phyloP scores from a whole-genome alignment of 1,140 invertebrate genomes.

The Homalodisca vitripennis region DNA sequence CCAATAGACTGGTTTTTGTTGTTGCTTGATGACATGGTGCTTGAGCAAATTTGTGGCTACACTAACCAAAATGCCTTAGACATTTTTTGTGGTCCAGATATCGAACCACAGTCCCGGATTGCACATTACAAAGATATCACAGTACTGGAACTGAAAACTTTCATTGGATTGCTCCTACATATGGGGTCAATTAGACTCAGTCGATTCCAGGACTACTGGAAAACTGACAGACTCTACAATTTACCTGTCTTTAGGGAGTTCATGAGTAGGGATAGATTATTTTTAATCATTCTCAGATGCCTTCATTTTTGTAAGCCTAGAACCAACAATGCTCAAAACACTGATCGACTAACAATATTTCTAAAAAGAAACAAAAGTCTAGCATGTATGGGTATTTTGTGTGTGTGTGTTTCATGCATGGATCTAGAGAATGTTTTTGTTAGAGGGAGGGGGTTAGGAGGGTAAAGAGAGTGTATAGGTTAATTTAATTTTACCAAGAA shows the following conservation, averaged over 20 bases:
- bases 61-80: not conserved
- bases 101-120: not conserved
- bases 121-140: not conserved
- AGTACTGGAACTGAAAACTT: not conserved
- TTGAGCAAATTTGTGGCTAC: too few relatives aligned
- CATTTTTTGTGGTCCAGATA: not conserved
- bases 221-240: not conserved
- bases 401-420: too few relatives aligned
- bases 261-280: not conserved
- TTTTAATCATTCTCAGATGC: not conserved
- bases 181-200: not conserved
- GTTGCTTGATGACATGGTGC: too few relatives aligned
- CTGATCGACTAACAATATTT: not conserved
- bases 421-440: too few relatives aligned
- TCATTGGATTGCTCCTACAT: not conserved
- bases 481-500: too few relatives aligned
- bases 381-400: too few relatives aligned
- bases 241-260: not conserved
- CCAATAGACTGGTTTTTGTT: too few relatives aligned
- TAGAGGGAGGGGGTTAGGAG: too few relatives aligned
- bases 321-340: not conserved
- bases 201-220: not conserved
- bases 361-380: too few relatives aligned
- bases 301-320: not conserved
- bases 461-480: too few relatives aligned